Percentiles rank a stretch among this genome's conserved stretches.
Evolutionary conservation across 2,113 vertebrate species (phyloP).

Genomic region (Pristiophorus japonicus): DNA sequence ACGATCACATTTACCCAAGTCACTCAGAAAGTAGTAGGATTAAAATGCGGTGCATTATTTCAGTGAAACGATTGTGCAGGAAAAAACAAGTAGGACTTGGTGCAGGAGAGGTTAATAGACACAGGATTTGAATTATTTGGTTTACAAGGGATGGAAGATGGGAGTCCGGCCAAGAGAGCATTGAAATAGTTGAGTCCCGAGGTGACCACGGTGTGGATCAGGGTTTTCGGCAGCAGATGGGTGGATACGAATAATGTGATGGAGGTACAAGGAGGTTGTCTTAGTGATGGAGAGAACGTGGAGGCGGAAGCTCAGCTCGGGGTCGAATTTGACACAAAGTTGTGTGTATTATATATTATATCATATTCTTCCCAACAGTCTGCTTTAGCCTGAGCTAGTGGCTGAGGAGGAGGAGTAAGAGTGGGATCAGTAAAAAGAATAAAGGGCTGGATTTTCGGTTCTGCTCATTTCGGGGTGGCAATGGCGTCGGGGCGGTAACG

Average conservation of each 20-base stretch:
- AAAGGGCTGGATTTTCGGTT: no score
- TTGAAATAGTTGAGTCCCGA: neutral
- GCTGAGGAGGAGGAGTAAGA: neutral
- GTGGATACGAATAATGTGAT: neutral
- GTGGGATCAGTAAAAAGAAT: neutral
- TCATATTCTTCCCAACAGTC: neutral
- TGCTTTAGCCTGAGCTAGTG: neutral
- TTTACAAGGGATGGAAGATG: neutral
- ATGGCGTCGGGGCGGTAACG: no score
- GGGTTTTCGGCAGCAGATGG: neutral
- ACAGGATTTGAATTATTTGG: neutral
- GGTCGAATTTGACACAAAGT: no score
- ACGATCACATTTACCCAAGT: neutral
- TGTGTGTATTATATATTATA: no score
- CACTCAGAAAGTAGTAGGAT: neutral
- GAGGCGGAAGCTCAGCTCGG: neutral
- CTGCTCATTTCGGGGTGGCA: no score
- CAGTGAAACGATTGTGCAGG: neutral
- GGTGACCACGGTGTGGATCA: neutral
- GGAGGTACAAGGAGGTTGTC: neutral
- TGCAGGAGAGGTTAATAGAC: neutral
- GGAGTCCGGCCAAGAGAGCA: neutral
- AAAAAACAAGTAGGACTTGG: neutral
- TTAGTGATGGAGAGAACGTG: neutral
- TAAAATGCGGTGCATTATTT: neutral